Percentiles rank a stretch among this genome's conserved stretches.
phyloP scores from a whole-genome alignment of 2,797 vertebrate species.

The Hypotaenidia okinawae region DNA sequence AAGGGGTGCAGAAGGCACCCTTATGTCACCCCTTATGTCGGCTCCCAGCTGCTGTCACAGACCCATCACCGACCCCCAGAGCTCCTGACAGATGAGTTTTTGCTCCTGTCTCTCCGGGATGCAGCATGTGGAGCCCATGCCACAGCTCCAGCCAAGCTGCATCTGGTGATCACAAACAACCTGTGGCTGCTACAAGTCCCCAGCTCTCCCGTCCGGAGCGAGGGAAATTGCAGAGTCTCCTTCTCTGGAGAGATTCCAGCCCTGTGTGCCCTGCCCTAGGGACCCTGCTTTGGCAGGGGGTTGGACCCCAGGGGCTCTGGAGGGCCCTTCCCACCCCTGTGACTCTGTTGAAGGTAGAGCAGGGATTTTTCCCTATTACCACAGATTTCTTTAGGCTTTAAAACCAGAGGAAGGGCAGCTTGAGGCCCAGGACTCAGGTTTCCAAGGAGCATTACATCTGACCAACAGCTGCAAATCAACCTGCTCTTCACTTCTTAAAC shows the following conservation, averaged over 20 bases:
- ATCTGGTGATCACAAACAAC: background rate
- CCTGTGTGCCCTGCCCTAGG: no score
- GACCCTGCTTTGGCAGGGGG: no score
- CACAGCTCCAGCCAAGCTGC: background rate
- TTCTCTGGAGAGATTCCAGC: no score
- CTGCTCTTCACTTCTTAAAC: background rate
- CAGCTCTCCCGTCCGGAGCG: background rate
- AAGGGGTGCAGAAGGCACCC: background rate
- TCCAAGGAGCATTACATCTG: background rate
- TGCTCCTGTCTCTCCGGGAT: background rate
- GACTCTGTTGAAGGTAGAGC: background rate
- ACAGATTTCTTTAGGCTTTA: background rate
- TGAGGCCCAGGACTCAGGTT: background rate
- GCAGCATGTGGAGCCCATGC: rapidly evolving
- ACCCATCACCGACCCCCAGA: no score
- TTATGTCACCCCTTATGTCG: background rate
- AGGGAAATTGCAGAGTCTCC: no score
- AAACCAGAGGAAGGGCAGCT: background rate
- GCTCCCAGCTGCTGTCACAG: background rate
- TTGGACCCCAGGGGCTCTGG: no score
- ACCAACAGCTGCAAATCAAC: background rate
- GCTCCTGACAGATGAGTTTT: rapidly evolving
- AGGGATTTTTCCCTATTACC: background rate
- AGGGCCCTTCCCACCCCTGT: no score
- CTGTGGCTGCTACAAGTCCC: background rate